Base-by-base conservation (phyloP, 53 echinoderm and acorn worm species). In the Echinometra lucunter region DNA sequence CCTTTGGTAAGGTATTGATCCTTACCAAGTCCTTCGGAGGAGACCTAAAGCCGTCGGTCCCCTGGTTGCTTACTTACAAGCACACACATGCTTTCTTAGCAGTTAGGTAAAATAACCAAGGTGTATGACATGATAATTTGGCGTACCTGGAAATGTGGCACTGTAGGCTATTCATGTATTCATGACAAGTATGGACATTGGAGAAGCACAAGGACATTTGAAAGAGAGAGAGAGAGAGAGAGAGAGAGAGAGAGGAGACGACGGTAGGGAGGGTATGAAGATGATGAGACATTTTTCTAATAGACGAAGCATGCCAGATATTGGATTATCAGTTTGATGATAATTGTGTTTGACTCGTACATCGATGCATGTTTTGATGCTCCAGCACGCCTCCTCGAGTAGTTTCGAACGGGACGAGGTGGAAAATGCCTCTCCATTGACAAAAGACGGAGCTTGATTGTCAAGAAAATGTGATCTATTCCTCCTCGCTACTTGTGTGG, bases 331-430 rank as follows among this genome's bases (percentile, higher is more conserved):
- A 47, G 11, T 49, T 12, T 85, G 85, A 85, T 49, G 49, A 13
- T 85, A 85, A 85, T 85, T 85, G 85, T 85, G 85, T 85, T 85
- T 85, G 85, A 85, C 85, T 85, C n/a, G 85, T 23, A n/a, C 30
- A 47, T n/a, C 49, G 49, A 85, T 85, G 47, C 30, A 25, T 85
- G 85, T 85, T 85, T 85, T 47, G 85, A 85, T 85, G 49, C 85
- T 7, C 42, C 81, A 44, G 44, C 23, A 12, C 49, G 11, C 49
- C 85, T 49, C 27, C 49, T 49, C n/a, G 47, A 45, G 85, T 85
- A 10, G 85, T 85, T 85, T 85, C 85, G 53, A 27, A 6, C 3
- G 15, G 49, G 85, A 53, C 1, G 30, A 85, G n/a, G 53, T 4
- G 85, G 49, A 85, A 49, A 47, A 28, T 30, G 30, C 13, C 28